Evolutionary conservation across 2,113 vertebrate species (phyloP).

Genomic region (Ceyx margarethae): DNA sequence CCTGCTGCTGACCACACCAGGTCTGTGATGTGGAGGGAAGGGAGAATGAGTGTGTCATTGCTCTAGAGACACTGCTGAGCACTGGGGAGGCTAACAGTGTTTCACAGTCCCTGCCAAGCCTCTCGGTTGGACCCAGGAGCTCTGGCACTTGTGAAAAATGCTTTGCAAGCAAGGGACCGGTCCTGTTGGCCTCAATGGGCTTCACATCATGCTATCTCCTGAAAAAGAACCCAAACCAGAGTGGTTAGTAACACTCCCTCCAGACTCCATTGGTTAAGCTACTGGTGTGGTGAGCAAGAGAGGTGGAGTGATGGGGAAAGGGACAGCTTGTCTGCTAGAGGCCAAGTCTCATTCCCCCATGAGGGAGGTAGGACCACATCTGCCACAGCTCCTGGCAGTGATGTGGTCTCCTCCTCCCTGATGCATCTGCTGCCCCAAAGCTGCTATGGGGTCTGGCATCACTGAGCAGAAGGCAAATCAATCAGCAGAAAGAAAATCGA

Average conservation of each 20-base stretch:
- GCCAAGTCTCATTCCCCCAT: not conserved
- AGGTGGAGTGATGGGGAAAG: not conserved
- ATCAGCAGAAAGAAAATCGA: constrained; percentile 14
- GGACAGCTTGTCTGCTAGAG: not conserved
- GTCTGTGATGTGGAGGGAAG: not conserved
- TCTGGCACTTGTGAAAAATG: not conserved
- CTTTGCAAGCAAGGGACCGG: not conserved
- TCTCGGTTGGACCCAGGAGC: not conserved
- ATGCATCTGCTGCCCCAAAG: not conserved
- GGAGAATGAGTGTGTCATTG: not conserved
- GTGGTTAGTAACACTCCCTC: not conserved
- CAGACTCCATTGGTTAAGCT: not conserved
- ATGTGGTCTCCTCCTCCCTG: not conserved
- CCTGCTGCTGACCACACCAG: not conserved
- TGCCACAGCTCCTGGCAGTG: not conserved
- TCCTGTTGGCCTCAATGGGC: not conserved
- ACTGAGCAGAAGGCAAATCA: not conserved
- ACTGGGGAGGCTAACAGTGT: not conserved
- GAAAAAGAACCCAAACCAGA: not conserved
- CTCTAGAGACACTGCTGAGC: not conserved
- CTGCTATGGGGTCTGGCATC: not conserved
- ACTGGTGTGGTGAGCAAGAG: not conserved
- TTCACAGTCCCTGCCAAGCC: accelerated
- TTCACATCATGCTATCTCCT: not conserved
- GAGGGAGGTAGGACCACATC: not conserved